A percentile compares a stretch with the other conserved stretches of the same genome.
Evolutionary conservation across 2,888 invertebrate genomes (phyloP).

Genomic region (Nephrocerus scutellatus): DNA sequence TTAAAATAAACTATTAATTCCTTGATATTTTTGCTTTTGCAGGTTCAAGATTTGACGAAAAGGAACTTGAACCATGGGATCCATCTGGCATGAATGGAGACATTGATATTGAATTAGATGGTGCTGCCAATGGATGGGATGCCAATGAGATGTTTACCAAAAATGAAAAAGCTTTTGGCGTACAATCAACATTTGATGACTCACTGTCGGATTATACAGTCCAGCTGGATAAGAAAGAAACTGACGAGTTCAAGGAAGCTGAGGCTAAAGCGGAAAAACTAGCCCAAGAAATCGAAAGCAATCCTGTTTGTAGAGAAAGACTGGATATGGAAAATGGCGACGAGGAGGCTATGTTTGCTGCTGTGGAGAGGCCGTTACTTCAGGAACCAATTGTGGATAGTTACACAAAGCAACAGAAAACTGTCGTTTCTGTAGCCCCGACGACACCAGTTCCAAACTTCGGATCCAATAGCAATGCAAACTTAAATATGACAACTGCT

Average conservation of each 20-base stretch:
- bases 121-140: constrained; percentile 90
- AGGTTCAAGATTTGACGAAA: constrained; percentile 47
- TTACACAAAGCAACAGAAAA: no score
- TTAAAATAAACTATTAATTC: background rate
- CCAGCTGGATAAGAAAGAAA: constrained; percentile 75
- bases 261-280: constrained; percentile 73
- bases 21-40: constrained; percentile 1
- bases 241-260: constrained; percentile 69
- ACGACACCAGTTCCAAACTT: no score
- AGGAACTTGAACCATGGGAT: constrained; percentile 88
- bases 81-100: constrained; percentile 54
- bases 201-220: constrained; percentile 88
- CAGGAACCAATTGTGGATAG: no score
- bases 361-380: constrained; percentile 75
- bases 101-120: constrained; percentile 63
- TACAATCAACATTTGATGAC: constrained; percentile 87
- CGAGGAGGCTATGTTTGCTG: constrained; percentile 80
- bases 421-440: no score
- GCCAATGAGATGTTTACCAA: constrained; percentile 93
- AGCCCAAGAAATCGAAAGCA: constrained; percentile 87
- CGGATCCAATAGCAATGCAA: constrained; percentile 9
- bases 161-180: constrained; percentile 87
- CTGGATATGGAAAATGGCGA: constrained; percentile 87
- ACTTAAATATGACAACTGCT: constrained; percentile 7
- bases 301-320: constrained; percentile 72